Percentiles rank a stretch among this genome's conserved stretches.
Conservation (phyloP, 1,140 invertebrate species). For the Spodoptera litura region DNA sequence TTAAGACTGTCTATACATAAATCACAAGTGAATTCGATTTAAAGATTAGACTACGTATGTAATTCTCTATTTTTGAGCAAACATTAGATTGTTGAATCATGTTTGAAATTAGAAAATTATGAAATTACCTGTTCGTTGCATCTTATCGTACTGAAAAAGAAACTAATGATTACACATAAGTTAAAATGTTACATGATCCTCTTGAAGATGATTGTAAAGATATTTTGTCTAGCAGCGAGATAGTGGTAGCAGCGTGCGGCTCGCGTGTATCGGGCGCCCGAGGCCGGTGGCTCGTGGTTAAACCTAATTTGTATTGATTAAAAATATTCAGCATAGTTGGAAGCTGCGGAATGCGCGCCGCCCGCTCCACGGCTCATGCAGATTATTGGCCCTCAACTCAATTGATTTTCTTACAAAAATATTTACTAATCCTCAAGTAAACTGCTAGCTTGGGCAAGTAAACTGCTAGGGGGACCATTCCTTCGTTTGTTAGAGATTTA, state of each 20-base stretch:
- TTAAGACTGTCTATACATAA: too few species aligned
- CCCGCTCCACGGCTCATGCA: conserved; percentile 51
- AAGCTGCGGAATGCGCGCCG: conserved; percentile 55
- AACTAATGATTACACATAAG: too few species aligned
- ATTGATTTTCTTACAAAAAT: conserved; percentile 61
- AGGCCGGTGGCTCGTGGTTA: conserved; percentile 64
- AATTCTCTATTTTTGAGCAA: too few species aligned
- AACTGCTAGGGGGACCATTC: too few species aligned
- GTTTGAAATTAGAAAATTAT: too few species aligned
- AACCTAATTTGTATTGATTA: conserved; percentile 84
- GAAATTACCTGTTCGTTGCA: too few species aligned
- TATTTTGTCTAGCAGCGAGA: conserved; percentile 26
- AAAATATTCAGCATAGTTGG: conserved; percentile 83
- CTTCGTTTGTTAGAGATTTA: not conserved
- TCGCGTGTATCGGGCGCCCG: conserved; percentile 63
- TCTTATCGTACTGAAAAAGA: too few species aligned
- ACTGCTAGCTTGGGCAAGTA: not conserved
- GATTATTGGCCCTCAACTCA: conserved; percentile 56
- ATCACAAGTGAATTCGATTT: too few species aligned
- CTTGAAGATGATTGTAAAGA: too few species aligned
- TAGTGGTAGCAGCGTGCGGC: conserved; percentile 54
- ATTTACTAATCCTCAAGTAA: conserved; percentile 42
- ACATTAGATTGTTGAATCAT: too few species aligned
- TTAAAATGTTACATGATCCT: too few species aligned
- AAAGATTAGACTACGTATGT: too few species aligned